Conservation (phyloP, 2,113 vertebrate genomes). For the Archilochus colubris region DNA sequence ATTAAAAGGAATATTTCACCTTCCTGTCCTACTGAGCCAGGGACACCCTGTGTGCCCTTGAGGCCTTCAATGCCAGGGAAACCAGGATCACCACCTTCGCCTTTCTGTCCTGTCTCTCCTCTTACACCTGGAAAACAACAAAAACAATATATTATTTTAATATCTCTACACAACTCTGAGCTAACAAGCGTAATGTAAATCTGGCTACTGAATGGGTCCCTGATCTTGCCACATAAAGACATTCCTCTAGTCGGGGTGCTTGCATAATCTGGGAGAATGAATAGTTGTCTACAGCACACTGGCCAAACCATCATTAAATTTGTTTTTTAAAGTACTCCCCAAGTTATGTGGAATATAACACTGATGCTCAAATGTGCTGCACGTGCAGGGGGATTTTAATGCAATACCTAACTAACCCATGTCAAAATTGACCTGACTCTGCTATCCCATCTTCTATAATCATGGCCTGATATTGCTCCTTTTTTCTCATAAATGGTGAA, state of each 20-base stretch:
- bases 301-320: neutral
- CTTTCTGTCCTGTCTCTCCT: slow-evolving; percentile 74
- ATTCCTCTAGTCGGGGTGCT: neutral
- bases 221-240: neutral
- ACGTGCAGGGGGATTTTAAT: neutral
- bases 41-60: slow-evolving; percentile 78
- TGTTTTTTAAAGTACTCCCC: neutral
- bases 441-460: neutral
- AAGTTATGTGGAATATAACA: neutral
- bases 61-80: slow-evolving; percentile 84
- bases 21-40: slow-evolving; percentile 78
- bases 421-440: neutral
- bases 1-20: slow-evolving; percentile 68
- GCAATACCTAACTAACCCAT: neutral
- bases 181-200: neutral
- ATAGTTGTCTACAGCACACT: neutral
- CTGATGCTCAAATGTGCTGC: neutral
- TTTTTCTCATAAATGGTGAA: neutral
- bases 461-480: neutral
- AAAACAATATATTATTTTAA: neutral
- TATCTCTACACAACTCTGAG: neutral
- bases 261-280: neutral
- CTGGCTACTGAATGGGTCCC: neutral
- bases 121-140: slow-evolving; percentile 67
- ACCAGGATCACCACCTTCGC: slow-evolving; percentile 79